Evolutionary conservation across 2,797 vertebrate species (phyloP).

Genomic region (Esox masquinongy): DNA sequence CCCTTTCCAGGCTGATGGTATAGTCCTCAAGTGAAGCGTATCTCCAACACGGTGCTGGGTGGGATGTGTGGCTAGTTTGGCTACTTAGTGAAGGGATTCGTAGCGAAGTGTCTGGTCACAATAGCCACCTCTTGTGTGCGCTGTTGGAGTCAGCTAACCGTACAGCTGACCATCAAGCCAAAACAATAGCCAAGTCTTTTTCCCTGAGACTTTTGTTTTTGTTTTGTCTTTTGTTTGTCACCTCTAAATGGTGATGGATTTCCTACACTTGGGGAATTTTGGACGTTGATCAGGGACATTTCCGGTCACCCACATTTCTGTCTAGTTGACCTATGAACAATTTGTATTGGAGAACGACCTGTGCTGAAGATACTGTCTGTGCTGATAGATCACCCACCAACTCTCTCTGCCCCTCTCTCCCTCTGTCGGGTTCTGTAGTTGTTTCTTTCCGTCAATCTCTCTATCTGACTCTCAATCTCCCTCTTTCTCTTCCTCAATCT

Average conservation of each 20-base stretch:
- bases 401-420: too few relatives aligned
- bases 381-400: too few relatives aligned
- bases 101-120: slow-evolving; percentile 34
- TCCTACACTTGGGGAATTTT: not conserved
- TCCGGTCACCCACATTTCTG: not conserved
- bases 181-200: slow-evolving; percentile 38
- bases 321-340: not conserved
- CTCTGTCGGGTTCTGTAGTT: too few relatives aligned
- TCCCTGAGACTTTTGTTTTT: not conserved
- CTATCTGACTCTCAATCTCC: not conserved
- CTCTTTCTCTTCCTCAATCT: slow-evolving; percentile 12
- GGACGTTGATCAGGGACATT: not conserved
- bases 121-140: slow-evolving; percentile 12
- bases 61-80: slow-evolving; percentile 14
- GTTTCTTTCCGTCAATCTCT: too few relatives aligned
- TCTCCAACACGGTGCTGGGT: slow-evolving; percentile 25
- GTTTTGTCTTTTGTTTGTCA: not conserved
- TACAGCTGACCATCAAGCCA: slow-evolving; percentile 30
- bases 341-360: not conserved
- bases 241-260: too few relatives aligned
- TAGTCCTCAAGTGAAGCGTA: slow-evolving; percentile 38
- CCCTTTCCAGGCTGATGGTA: slow-evolving; percentile 27
- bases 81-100: slow-evolving; percentile 24
- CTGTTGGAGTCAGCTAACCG: slow-evolving; percentile 17
- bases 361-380: not conserved